Percentiles rank a stretch among this genome's conserved stretches.
These are phyloP conservation scores for Nephrotoma guestfalica DNA, from an alignment of 2,888 invertebrate genomes.

Conservation along the genomic window DNA sequence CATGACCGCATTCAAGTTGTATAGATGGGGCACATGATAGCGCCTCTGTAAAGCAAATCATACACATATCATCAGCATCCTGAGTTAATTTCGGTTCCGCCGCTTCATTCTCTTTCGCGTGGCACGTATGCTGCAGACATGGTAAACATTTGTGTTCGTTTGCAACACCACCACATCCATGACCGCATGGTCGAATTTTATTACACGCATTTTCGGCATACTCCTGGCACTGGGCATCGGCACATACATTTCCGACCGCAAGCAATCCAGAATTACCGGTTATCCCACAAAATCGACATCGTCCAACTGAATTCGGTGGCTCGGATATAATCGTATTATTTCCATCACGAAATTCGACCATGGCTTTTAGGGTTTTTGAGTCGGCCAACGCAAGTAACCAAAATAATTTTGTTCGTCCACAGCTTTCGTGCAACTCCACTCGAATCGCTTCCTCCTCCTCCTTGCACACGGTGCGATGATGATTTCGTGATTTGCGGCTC, in stretches of 20 bases:
- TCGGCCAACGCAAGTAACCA: constrained; percentile 91
- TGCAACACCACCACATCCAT: constrained; percentile 86
- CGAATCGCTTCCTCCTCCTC: constrained; percentile 93
- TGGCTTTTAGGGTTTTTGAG: constrained; percentile 77
- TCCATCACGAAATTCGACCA: constrained; percentile 81
- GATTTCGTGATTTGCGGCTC: constrained; percentile 69
- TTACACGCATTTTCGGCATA: constrained; percentile 51
- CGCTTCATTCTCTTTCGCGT: constrained; percentile 25
- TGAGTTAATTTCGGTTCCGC: constrained; percentile 54
- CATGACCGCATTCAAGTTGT: constrained; percentile 84
- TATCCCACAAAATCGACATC: constrained; percentile 84
- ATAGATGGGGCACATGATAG: constrained; percentile 89
- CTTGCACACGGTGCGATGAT: constrained; percentile 67
- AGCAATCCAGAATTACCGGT: constrained; percentile 68
- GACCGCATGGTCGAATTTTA: constrained; percentile 73
- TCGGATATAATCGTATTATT: constrained; percentile 34
- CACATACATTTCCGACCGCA: constrained; percentile 86
- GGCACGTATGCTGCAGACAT: constrained; percentile 77
- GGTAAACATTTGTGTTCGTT: constrained; percentile 75
- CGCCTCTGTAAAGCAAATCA: constrained; percentile 98
- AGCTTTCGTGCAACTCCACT: constrained; percentile 93
- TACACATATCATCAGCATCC: constrained; percentile 98
- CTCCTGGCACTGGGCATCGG: constrained; percentile 86
- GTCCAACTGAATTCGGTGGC: constrained; percentile 42
- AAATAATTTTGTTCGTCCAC: constrained; percentile 88